Percentiles rank a stretch among this genome's conserved stretches.
These are phyloP conservation scores for Xiphophorus hellerii DNA, from an alignment of 2,113 vertebrate genomes.

Conservation along the genomic window DNA sequence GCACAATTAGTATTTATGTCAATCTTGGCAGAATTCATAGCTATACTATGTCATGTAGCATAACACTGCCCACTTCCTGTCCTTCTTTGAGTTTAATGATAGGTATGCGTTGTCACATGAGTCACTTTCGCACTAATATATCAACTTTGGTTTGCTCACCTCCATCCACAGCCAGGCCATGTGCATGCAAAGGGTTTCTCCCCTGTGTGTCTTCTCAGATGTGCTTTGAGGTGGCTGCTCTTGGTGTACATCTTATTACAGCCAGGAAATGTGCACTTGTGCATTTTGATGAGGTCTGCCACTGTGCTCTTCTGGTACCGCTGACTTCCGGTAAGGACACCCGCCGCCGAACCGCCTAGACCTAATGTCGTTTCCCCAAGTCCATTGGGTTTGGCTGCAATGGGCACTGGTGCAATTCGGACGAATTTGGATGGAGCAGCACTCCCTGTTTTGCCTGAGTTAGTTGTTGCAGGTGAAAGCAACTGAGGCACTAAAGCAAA, in stretches of 20 bases:
- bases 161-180: constrained; percentile 97
- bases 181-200: constrained; percentile 99
- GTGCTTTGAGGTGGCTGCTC: constrained; percentile 98
- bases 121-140: not conserved
- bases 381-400: constrained; percentile 92
- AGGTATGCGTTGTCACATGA: not conserved
- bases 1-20: not conserved
- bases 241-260: constrained; percentile 99
- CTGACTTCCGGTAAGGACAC: constrained; percentile 85
- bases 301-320: constrained; percentile 94
- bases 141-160: constrained; percentile 82
- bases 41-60: not conserved
- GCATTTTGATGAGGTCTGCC: constrained; percentile 98
- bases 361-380: constrained; percentile 75
- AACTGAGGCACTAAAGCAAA: constrained; percentile 96
- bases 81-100: not conserved
- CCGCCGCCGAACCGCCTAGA: constrained; percentile 78
- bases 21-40: not conserved
- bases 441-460: constrained; percentile 62
- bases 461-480: constrained; percentile 82
- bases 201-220: constrained; percentile 95
- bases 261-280: constrained; percentile 96
- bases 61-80: not conserved
- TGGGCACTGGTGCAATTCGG: constrained; percentile 95
- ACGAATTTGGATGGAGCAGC: constrained; percentile 89